Percentiles rank a stretch among this genome's conserved stretches.
phyloP scores from a whole-genome alignment of 2,888 invertebrate species.

The Drosophila antonietae region DNA sequence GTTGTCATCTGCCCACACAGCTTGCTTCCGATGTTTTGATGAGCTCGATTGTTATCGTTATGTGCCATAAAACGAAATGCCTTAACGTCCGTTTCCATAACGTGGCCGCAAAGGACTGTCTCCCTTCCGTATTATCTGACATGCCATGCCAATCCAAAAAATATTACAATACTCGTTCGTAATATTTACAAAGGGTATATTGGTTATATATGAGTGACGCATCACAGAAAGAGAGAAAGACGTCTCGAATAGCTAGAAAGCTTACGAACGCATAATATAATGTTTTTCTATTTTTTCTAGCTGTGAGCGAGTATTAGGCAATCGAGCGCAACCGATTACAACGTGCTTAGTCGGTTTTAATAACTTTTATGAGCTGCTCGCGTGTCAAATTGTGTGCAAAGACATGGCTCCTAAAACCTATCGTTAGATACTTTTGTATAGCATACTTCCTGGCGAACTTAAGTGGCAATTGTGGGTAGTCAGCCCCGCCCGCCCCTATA shows the following conservation, averaged over 20 bases:
- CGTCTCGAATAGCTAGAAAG: not conserved
- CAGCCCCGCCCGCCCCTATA: conserved; percentile 5
- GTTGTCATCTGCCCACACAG: conserved; percentile 2
- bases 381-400: conserved; percentile 43
- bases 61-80: conserved; percentile 32
- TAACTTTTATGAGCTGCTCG: conserved; percentile 62
- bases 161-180: not conserved
- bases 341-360: conserved; percentile 34
- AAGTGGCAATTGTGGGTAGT: conserved; percentile 24
- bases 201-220: not conserved
- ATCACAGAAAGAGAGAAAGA: no score
- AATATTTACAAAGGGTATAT: not conserved
- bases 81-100: conserved; percentile 25
- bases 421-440: conserved; percentile 8
- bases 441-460: conserved; percentile 31
- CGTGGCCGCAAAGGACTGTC: conserved; percentile 25
- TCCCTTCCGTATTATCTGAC: conserved; percentile 10
- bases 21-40: conserved; percentile 15
- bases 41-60: conserved; percentile 31
- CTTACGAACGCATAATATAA: not conserved
- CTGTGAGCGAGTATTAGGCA: not conserved
- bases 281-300: not conserved
- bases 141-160: conserved; percentile 23
- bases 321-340: not conserved
- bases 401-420: conserved; percentile 4